A percentile compares a stretch with the other conserved stretches of the same genome.
Evolutionary conservation across 1,140 invertebrate genomes (phyloP).

Genomic region (Polyergus mexicanus): DNA sequence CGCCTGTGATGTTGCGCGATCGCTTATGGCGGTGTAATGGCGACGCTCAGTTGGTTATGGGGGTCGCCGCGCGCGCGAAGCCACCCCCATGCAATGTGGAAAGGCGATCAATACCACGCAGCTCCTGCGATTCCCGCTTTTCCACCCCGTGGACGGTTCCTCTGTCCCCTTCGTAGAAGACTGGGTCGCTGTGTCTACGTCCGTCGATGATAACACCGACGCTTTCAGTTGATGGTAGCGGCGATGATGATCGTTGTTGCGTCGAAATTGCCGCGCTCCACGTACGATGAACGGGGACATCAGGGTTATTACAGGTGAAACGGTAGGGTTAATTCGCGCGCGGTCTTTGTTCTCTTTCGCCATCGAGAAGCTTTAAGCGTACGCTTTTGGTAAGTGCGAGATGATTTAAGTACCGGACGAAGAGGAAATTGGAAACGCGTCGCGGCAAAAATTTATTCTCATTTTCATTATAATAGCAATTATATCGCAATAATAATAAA

Average conservation of each 20-base stretch:
- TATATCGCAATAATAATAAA: no score
- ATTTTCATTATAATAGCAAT: not conserved
- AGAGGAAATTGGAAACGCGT: not conserved
- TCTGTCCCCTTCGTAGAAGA: conserved; percentile 55
- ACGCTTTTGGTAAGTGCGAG: not conserved
- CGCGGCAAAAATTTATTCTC: not conserved
- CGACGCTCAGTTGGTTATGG: conserved; percentile 73
- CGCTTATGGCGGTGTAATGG: conserved; percentile 78
- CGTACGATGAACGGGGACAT: conserved; percentile 12
- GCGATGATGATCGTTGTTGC: conserved; percentile 34
- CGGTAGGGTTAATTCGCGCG: conserved; percentile 50
- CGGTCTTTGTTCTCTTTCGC: conserved; percentile 27
- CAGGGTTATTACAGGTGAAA: conserved; percentile 58
- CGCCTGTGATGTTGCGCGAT: conserved; percentile 47
- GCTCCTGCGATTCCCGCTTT: conserved; percentile 72
- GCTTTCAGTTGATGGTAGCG: conserved; percentile 1
- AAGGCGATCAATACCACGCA: conserved; percentile 81
- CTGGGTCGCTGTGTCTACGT: conserved; percentile 16
- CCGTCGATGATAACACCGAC: not conserved
- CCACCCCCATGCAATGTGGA: conserved; percentile 81
- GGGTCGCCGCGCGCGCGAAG: conserved; percentile 76
- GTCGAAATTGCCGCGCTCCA: conserved; percentile 40
- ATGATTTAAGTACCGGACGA: not conserved
- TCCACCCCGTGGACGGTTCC: conserved; percentile 70
- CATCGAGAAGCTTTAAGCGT: not conserved